Evolutionary conservation across 2,797 vertebrate genomes (phyloP), one percentile per base, ranked within the genome.

Genomic region (Spinus olivaceus): DNA sequence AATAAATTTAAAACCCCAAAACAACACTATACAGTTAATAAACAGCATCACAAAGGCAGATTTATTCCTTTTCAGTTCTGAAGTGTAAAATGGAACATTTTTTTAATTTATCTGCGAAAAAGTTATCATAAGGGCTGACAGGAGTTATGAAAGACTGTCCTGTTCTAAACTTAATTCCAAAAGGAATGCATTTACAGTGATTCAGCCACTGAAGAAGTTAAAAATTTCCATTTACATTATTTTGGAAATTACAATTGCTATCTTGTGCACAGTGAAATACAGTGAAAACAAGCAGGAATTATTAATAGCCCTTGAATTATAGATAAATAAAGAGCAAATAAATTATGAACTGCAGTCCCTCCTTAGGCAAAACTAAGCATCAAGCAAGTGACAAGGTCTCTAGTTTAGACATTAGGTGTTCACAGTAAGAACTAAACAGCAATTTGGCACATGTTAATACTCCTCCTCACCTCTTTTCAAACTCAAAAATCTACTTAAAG

Each of bases 141-240:
- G 47, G 25, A 94, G 47, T 67, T 82, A 93, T 30, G 50, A 95
- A 91, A 94, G 65, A 88, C 35, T 65, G 78, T 60, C 86, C 87
- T 78, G 72, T 74, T 94, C 50, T 78, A 85, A 92, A 71, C 72
- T 71, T 82, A 78, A 85, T 59, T 96, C 82, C 37, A 71, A 83
- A 94, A 92, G 53, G 76, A 93, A 94, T 27, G 37, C 10, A 60
- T 64, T 87, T 60, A 66, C 24, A 32, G 47, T 33, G 44, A 82
- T 87, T 81, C 54, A 92, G 71, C 33, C 64, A 77, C 41, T 28
- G 33, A 3, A 84, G 14, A 84, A 86, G 44, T 56, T 42, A 53
- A 77, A 85, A 86, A 27, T 1, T 42, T 46, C 44, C 9, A 6
- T 57, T 90, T 57, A 50, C 37, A 61, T 72, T 61, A 66, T 69